phyloP scores from a whole-genome alignment of 53 echinoderm and acorn worm species.

The Antedon mediterranea region DNA sequence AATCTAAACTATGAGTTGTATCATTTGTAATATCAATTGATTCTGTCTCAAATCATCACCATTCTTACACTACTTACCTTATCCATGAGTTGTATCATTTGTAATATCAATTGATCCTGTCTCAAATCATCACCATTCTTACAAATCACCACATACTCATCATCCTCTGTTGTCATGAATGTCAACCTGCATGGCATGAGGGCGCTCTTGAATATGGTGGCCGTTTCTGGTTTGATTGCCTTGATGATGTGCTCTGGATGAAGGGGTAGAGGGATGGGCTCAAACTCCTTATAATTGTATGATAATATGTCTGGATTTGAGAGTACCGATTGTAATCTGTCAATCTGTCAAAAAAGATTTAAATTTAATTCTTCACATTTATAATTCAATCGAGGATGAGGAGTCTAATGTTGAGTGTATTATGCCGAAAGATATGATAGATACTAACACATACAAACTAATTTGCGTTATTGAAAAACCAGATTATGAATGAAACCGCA shows the following conservation, averaged over 20 bases:
- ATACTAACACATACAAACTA: no score
- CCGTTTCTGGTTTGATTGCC: slow-evolving; percentile 67
- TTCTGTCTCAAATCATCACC: slow-evolving; percentile 37
- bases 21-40: slow-evolving; percentile 90
- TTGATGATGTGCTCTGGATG: slow-evolving; percentile 80
- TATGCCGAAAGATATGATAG: no score
- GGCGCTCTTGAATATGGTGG: slow-evolving; percentile 92
- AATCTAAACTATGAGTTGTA: slow-evolving; percentile 96
- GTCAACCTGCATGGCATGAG: slow-evolving; percentile 84
- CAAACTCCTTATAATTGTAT: slow-evolving; percentile 65
- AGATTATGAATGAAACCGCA: no score
- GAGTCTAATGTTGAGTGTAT: no score
- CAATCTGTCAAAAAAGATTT: slow-evolving; percentile 39
- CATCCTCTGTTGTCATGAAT: slow-evolving; percentile 47
- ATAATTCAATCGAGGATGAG: no score
- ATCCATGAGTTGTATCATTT: slow-evolving; percentile 95
- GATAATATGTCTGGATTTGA: slow-evolving; percentile 38
- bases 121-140: slow-evolving; percentile 95
- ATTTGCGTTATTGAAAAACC: no score
- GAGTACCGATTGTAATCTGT: slow-evolving; percentile 60
- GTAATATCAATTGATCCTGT: slow-evolving; percentile 90
- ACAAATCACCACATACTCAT: slow-evolving; percentile 76
- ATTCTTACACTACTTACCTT: slow-evolving; percentile 30
- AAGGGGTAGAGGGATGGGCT: slow-evolving; percentile 78
- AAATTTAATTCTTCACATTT: no score